Conservation (phyloP, 2,113 vertebrate species). For the Centropus bengalensis region DNA sequence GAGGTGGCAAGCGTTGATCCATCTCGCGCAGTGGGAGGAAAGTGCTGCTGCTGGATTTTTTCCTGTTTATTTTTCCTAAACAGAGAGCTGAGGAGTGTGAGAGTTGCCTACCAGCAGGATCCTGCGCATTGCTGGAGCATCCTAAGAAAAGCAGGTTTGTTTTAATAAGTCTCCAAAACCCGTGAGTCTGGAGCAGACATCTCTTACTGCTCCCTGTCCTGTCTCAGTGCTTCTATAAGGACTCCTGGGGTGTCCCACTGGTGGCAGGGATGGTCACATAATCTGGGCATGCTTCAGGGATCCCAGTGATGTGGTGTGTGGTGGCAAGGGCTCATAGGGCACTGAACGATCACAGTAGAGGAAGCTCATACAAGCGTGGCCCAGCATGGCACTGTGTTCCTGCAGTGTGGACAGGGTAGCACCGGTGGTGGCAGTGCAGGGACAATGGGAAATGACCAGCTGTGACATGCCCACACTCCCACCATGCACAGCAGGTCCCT, state of each 20-base stretch:
- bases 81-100: neutral
- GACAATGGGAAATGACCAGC: neutral
- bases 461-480: accelerated
- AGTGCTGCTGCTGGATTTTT: conserved; percentile 58
- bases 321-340: neutral
- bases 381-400: accelerated
- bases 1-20: neutral
- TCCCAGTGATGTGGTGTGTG: neutral
- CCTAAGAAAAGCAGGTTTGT: neutral
- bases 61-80: conserved; percentile 70
- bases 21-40: neutral
- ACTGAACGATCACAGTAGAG: neutral
- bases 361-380: accelerated
- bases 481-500: neutral
- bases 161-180: neutral
- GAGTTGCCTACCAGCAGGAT: conserved; percentile 21
- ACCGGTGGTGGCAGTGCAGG: neutral
- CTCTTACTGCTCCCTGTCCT: neutral
- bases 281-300: neutral
- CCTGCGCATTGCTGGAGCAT: neutral
- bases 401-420: neutral
- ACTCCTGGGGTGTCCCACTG: accelerated
- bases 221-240: neutral
- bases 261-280: neutral
- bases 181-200: neutral